Conservation (phyloP, 2,888 invertebrate species). For the Cartodere bifasciata region DNA sequence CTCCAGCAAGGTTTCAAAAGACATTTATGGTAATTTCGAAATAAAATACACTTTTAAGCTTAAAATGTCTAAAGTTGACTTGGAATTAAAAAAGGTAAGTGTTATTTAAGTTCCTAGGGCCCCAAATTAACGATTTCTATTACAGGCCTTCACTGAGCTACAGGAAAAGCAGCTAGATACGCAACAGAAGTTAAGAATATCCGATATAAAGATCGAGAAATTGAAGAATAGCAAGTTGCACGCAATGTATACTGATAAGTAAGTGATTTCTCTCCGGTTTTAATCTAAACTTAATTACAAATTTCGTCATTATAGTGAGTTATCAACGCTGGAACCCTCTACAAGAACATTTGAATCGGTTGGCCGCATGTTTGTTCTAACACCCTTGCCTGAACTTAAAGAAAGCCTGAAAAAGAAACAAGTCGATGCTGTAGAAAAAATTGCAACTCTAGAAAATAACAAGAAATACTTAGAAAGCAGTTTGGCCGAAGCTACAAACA, state of each 20-base stretch:
- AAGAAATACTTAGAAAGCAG: slow-evolving; percentile 71
- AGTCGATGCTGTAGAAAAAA: slow-evolving; percentile 46
- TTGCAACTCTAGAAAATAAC: slow-evolving; percentile 58
- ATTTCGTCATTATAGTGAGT: slow-evolving; percentile 37
- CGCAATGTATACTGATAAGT: slow-evolving; percentile 57
- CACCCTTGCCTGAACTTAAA: slow-evolving; percentile 51
- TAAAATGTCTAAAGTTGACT: slow-evolving; percentile 31
- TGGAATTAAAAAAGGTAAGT: slow-evolving; percentile 34
- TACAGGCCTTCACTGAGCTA: slow-evolving; percentile 64
- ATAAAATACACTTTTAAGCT: background rate
- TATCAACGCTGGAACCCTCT: slow-evolving; percentile 44
- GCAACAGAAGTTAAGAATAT: slow-evolving; percentile 62
- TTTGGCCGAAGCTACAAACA: slow-evolving; percentile 74
- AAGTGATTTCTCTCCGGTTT: slow-evolving; percentile 24
- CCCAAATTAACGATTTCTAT: too few species aligned
- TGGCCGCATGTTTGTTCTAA: slow-evolving; percentile 72
- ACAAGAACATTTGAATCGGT: slow-evolving; percentile 69
- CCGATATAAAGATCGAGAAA: slow-evolving; percentile 64
- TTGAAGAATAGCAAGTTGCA: slow-evolving; percentile 55
- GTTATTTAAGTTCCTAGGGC: slow-evolving; percentile 1
- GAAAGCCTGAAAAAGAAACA: slow-evolving; percentile 48
- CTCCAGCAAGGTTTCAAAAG: slow-evolving; percentile 4
- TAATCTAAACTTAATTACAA: background rate
- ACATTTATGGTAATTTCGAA: background rate
- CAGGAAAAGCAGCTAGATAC: slow-evolving; percentile 74